phyloP scores from a whole-genome alignment of 2,113 vertebrate species.

The Notarius quadriscutis region DNA sequence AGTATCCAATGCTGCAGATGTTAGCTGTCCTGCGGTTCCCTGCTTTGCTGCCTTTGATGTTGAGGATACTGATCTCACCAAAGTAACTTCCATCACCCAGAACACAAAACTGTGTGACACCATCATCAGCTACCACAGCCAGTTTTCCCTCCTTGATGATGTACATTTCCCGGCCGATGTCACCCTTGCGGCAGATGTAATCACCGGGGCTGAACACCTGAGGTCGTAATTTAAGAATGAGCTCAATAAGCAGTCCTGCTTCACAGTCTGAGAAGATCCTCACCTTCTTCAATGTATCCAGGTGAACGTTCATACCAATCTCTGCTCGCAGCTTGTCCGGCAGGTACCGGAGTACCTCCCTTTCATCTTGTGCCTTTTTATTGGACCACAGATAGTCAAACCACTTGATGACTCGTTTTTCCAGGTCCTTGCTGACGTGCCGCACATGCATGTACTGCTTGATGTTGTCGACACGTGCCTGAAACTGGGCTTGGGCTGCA shows the following conservation, averaged over 20 bases:
- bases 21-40: conserved; percentile 95
- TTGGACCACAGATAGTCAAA: conserved; percentile 98
- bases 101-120: conserved; percentile 92
- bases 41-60: conserved; percentile 97
- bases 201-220: conserved; percentile 96
- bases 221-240: conserved; percentile 90
- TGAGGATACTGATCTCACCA: conserved; percentile 96
- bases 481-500: conserved; percentile 92
- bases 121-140: conserved; percentile 94
- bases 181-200: conserved; percentile 96
- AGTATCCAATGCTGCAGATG: conserved; percentile 95
- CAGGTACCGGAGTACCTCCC: conserved; percentile 88
- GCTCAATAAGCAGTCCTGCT: conserved; percentile 89
- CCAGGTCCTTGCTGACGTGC: conserved; percentile 93
- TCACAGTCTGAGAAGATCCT: conserved; percentile 96
- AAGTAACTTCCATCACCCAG: conserved; percentile 95
- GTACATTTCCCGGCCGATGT: conserved; percentile 98
- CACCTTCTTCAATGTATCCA: conserved; percentile 93
- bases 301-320: conserved; percentile 93
- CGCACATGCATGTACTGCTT: conserved; percentile 98
- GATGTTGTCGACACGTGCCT: conserved; percentile 90
- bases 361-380: conserved; percentile 91
- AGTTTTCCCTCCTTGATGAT: conserved; percentile 98
- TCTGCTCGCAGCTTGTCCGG: conserved; percentile 97
- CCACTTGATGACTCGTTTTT: conserved; percentile 93